phyloP scores from a whole-genome alignment of 2,113 vertebrate genomes.

The Gnathochromis pfefferi region DNA sequence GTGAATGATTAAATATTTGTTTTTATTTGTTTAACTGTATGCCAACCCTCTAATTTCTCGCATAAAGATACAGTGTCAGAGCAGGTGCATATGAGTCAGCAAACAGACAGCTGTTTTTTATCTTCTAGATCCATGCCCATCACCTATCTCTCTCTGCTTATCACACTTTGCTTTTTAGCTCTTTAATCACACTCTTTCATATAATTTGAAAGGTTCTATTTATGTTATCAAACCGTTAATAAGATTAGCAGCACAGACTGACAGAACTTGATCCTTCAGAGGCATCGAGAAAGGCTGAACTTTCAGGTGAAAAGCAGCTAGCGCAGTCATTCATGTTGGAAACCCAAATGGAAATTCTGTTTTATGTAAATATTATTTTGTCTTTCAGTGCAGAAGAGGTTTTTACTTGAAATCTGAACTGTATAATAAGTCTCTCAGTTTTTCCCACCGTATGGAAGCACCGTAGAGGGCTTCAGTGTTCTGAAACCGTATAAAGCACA shows the following conservation, averaged over 20 bases:
- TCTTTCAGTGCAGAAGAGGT: neutral
- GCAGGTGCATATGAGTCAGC: slow-evolving; percentile 27
- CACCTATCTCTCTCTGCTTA: neutral
- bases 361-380: neutral
- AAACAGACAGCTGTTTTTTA: slow-evolving; percentile 11
- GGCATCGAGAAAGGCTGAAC: neutral
- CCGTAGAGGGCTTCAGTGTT: neutral
- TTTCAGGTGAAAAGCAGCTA: neutral
- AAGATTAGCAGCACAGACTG: neutral
- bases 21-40: neutral
- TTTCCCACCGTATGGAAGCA: neutral
- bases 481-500: neutral
- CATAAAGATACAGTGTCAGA: neutral
- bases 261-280: neutral
- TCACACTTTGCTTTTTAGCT: neutral
- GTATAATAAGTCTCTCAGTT: neutral
- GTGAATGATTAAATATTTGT: neutral
- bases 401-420: neutral
- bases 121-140: slow-evolving; percentile 1
- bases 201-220: neutral
- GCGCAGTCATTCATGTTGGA: neutral
- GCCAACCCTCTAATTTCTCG: neutral
- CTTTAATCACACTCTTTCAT: neutral
- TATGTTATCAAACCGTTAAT: neutral
- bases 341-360: neutral